Conservation (phyloP, 2,888 invertebrate species). For the Eristalis pertinax region DNA sequence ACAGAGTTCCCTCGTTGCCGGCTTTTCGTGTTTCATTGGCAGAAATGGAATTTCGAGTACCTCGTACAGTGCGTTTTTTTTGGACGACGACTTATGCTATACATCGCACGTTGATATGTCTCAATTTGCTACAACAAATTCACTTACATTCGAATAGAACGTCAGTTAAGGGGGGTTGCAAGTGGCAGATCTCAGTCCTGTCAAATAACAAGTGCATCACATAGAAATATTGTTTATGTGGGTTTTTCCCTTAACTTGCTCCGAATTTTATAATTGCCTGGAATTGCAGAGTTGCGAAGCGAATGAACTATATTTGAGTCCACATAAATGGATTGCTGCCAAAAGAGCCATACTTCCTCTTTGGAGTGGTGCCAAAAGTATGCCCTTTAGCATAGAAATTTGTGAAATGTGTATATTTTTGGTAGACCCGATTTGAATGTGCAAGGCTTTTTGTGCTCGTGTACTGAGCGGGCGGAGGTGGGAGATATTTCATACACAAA, state of each 20-base stretch:
- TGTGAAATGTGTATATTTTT: not conserved
- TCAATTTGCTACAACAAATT: too few species aligned
- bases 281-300: not conserved
- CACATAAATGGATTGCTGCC: not conserved
- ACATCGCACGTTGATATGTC: too few species aligned
- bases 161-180: not conserved
- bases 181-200: too few species aligned
- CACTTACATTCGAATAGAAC: not conserved
- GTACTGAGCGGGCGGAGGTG: not conserved
- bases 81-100: too few species aligned
- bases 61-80: too few species aligned
- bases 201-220: not conserved
- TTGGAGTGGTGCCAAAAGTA: not conserved
- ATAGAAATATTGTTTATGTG: not conserved
- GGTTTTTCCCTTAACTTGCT: not conserved
- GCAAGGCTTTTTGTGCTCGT: not conserved
- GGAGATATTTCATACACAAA: not conserved
- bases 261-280: not conserved
- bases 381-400: not conserved
- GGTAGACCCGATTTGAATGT: not conserved
- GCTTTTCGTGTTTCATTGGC: not conserved
- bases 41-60: too few species aligned
- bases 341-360: not conserved
- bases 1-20: not conserved
- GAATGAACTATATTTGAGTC: not conserved